Percentiles rank a stretch among this genome's conserved stretches.
phyloP scores from a whole-genome alignment of 2,797 vertebrate species.

The Natrix natrix region DNA sequence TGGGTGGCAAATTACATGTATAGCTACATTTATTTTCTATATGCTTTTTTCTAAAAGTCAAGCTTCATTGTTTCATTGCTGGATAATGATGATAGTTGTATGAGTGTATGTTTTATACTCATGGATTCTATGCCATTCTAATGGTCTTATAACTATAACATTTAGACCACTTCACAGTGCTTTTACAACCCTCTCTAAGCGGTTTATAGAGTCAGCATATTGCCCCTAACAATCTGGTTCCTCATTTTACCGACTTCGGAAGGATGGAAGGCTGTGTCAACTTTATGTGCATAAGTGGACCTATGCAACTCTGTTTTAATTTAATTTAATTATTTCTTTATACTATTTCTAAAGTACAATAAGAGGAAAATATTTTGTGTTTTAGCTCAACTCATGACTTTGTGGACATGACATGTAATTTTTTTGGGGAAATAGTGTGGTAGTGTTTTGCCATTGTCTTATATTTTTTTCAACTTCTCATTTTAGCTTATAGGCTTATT shows the following conservation, averaged over 20 bases:
- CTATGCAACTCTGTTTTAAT: neutral
- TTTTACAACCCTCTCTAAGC: too few relatives aligned
- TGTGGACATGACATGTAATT: neutral
- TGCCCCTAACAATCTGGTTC: too few relatives aligned
- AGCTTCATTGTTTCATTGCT: neutral
- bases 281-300: neutral
- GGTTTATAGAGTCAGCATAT: too few relatives aligned
- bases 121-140: neutral
- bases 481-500: neutral
- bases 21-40: neutral
- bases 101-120: neutral
- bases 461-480: neutral
- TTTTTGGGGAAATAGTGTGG: neutral
- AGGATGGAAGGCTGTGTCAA: too few relatives aligned
- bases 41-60: slow-evolving; percentile 7
- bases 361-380: neutral
- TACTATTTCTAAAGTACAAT: neutral
- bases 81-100: neutral
- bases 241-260: too few relatives aligned
- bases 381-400: neutral
- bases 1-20: neutral
- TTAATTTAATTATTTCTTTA: neutral
- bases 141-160: neutral
- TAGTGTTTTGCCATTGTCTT: neutral
- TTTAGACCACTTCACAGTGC: too few relatives aligned